Percentiles rank a stretch among this genome's conserved stretches.
Conservation (phyloP, 1,140 invertebrate genomes). For the Drosophila chauvacae region DNA sequence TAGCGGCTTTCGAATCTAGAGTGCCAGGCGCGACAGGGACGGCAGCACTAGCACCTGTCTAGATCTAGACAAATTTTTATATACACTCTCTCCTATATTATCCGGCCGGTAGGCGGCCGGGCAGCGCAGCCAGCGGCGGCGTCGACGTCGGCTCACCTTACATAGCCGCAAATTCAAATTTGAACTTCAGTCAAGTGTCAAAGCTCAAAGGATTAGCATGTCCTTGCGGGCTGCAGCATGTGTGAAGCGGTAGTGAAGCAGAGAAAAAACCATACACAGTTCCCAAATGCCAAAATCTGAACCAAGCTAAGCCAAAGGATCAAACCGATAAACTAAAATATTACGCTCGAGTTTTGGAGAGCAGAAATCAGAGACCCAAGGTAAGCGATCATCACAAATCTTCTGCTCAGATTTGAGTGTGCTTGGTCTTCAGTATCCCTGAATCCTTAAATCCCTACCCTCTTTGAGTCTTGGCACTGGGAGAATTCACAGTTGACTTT, state of each 20-base stretch:
- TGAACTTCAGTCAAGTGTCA: slow-evolving; percentile 81
- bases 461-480: slow-evolving; percentile 83
- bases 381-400: slow-evolving; percentile 34
- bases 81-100: slow-evolving; percentile 26
- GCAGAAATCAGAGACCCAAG: not conserved
- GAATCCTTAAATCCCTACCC: slow-evolving; percentile 4
- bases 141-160: slow-evolving; percentile 56
- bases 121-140: slow-evolving; percentile 35
- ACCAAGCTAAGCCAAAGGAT: not conserved
- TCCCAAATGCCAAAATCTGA: slow-evolving; percentile 18
- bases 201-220: slow-evolving; percentile 84
- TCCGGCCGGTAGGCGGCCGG: slow-evolving; percentile 48
- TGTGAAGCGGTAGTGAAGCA: slow-evolving; percentile 34
- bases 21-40: slow-evolving; percentile 61
- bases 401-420: not conserved
- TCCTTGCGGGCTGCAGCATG: slow-evolving; percentile 64
- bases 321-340: slow-evolving; percentile 4
- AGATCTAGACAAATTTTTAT: slow-evolving; percentile 66
- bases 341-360: not conserved
- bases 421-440: not conserved
- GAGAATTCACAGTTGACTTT: slow-evolving; percentile 84
- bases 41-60: slow-evolving; percentile 70
- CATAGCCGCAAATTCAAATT: slow-evolving; percentile 79
- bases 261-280: slow-evolving; percentile 1
- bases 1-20: slow-evolving; percentile 16